Base-by-base conservation (phyloP, 2,888 invertebrate species). In the Corbicula japonica region DNA sequence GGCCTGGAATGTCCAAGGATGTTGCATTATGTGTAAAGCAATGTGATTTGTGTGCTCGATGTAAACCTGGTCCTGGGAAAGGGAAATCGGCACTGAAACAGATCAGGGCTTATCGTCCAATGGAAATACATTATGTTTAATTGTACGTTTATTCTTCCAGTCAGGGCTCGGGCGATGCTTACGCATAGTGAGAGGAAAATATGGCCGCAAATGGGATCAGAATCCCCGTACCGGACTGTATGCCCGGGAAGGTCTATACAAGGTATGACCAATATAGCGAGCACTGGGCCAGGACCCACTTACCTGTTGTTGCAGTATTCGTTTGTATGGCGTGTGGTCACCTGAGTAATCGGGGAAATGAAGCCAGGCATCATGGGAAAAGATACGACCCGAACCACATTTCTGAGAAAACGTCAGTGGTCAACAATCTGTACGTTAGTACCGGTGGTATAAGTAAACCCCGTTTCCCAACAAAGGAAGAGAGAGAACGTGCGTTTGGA, bases 41-140 rank as follows among this genome's bases (percentile, higher is more conserved):
- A 26, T 84, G 82, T 70, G 76, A 82, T 18, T 21, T 32, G 4
- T 84, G 80, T 68, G 71, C 71, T 21, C 30, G 70, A 12, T n/a
- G 58, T 32, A 83, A 80, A 63, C 63, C 77, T 12, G n/a, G n/a
- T n/a, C n/a, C n/a, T n/a, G n/a, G n/a, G n/a, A n/a, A n/a, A n/a
- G n/a, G n/a, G n/a, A n/a, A n/a, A n/a, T n/a, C n/a, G n/a, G n/a
- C n/a, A n/a, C n/a, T n/a, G n/a, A n/a, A n/a, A n/a, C n/a, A n/a
- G n/a, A n/a, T n/a, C n/a, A n/a, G n/a, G n/a, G n/a, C n/a, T n/a
- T n/a, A n/a, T n/a, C n/a, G n/a, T n/a, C n/a, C n/a, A n/a, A n/a
- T n/a, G n/a, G n/a, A n/a, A n/a, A n/a, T n/a, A n/a, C n/a, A n/a
- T n/a, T n/a, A n/a, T n/a, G n/a, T n/a, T n/a, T n/a, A n/a, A n/a